Evolutionary conservation across 2,888 invertebrate genomes (phyloP).

Genomic region (Nymphalis polychloros): DNA sequence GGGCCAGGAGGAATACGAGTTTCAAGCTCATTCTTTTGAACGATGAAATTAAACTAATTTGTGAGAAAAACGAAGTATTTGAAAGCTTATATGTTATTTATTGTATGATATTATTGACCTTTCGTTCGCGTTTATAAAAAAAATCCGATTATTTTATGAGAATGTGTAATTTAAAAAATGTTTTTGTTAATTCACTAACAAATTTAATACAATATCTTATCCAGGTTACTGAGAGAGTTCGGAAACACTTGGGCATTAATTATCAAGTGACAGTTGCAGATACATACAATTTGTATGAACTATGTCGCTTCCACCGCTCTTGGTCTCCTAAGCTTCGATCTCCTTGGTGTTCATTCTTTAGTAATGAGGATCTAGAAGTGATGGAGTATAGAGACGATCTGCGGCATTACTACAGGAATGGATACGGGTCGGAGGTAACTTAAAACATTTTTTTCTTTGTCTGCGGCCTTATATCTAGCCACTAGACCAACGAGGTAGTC

Average conservation of each 20-base stretch:
- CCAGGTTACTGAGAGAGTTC: slow-evolving; percentile 71
- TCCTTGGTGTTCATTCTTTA: slow-evolving; percentile 89
- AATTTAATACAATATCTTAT: neutral
- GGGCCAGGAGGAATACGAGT: too few relatives aligned
- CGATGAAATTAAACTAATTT: too few relatives aligned
- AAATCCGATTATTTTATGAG: too few relatives aligned
- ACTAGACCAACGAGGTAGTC: too few relatives aligned
- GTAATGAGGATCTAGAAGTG: slow-evolving; percentile 84
- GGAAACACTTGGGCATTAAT: slow-evolving; percentile 74
- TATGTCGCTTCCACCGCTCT: slow-evolving; percentile 89
- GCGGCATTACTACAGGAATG: slow-evolving; percentile 84
- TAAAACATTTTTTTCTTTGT: neutral
- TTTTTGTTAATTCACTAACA: too few relatives aligned
- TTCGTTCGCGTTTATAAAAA: too few relatives aligned
- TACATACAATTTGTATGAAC: slow-evolving; percentile 86
- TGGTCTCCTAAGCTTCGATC: slow-evolving; percentile 74
- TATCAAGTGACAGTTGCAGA: slow-evolving; percentile 58
- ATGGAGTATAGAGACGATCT: slow-evolving; percentile 90
- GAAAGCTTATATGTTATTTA: too few relatives aligned
- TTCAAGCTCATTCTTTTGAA: too few relatives aligned
- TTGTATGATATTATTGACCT: too few relatives aligned
- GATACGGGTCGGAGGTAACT: slow-evolving; percentile 66
- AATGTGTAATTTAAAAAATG: too few relatives aligned
- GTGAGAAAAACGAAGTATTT: too few relatives aligned
- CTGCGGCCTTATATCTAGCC: too few relatives aligned